Base-by-base conservation (phyloP, 2,888 invertebrate genomes). In the Amphiduros pacificus region DNA sequence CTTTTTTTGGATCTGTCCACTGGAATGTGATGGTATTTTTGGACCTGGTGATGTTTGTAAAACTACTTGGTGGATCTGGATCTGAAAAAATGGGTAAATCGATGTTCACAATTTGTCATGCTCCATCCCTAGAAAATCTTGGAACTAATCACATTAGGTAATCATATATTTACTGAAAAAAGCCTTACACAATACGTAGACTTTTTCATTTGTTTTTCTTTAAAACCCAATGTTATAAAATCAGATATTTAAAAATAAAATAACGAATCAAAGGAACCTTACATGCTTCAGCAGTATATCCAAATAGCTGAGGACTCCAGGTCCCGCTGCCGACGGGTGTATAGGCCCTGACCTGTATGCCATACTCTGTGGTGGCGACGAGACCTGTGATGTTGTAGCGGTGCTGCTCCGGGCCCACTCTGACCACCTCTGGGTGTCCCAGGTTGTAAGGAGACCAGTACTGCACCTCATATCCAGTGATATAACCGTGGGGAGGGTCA, bases 1-100 rank as follows among this genome's bases (percentile, higher is more conserved):
- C 74, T 40, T 84, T 80, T 24, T 81, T 73, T 0, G 87, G 86
- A 24, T 80, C 79, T 24, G 80, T 74, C 87, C 87, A 87, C 0
- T 64, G 62, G 2, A 79, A 57, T 20, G 52, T 59, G 27, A 67
- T 32, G 17, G 62, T 52, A 11, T 54, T 48, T 2, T 50, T 52
- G 20, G 52, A 51, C 24, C 70, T 48, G 17, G 70, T 64, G 5
- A 63, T 54, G 55, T 70, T 70, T 24, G 20, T 50, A 51, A 70
- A 62, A 44, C 52, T 52, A n/a, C 29, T 27, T 17, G 69, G 69
- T 27, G 59, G 62, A 28, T 56, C 54, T 14, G 69, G 69, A n/a
- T 59, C 69, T 69, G 59, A 17, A 24, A 44, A 3, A n/a, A n/a
- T n/a, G n/a, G n/a, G n/a, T n/a, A n/a, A n/a, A n/a, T n/a, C n/a